These are phyloP conservation scores for Halcyon chelicuti DNA, from an alignment of 2,797 vertebrate genomes.

Conservation along the genomic window DNA sequence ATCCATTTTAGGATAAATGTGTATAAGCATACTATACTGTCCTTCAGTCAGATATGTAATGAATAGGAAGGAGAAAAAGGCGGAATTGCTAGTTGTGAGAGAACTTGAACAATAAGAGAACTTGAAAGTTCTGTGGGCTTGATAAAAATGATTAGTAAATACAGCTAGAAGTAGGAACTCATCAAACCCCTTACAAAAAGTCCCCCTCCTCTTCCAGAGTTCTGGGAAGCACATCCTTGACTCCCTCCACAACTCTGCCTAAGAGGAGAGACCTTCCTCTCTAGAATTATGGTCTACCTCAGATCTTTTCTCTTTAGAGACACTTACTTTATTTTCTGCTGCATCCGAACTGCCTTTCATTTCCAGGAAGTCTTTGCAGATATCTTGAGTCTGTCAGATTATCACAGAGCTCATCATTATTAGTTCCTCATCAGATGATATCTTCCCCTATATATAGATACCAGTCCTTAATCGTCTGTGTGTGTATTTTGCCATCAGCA, in stretches of 20 bases:
- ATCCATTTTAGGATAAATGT: not conserved
- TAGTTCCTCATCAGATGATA: constrained; percentile 57
- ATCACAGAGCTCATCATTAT: constrained; percentile 56
- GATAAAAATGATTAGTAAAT: not conserved
- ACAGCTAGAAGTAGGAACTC: not conserved
- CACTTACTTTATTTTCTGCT: not conserved
- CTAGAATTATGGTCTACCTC: not conserved
- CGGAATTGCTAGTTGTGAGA: not conserved
- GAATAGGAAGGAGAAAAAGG: accelerated
- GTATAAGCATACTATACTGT: not conserved
- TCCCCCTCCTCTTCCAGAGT: not conserved
- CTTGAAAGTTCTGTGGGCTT: not conserved
- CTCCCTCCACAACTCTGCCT: not conserved
- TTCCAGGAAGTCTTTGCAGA: not conserved
- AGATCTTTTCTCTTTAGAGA: not conserved
- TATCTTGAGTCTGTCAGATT: constrained; percentile 33
- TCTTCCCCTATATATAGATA: constrained; percentile 15
- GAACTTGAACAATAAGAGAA: not conserved
- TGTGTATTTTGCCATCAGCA: constrained; percentile 28
- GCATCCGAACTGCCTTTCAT: not conserved
- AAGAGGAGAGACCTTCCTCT: not conserved
- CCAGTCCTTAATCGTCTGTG: not conserved
- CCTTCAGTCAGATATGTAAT: not conserved
- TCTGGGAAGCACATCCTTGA: not conserved
- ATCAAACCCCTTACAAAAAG: not conserved